A percentile compares a stretch with the other conserved stretches of the same genome.
phyloP scores from a whole-genome alignment of 2,888 invertebrate species.

The Tenthredo scrophulariae region DNA sequence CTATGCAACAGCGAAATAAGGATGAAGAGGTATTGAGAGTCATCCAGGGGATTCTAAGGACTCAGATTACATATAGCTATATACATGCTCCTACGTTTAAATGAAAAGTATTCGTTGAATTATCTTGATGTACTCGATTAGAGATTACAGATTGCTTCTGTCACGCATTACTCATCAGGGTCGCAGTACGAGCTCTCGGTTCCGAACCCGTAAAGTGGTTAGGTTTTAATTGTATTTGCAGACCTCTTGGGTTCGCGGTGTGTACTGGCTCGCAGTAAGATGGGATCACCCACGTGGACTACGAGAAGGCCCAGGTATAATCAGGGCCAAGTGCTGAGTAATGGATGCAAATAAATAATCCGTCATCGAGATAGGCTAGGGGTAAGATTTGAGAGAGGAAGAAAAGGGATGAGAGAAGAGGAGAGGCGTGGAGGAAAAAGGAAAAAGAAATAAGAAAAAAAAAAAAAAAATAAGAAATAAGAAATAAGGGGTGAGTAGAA shows the following conservation, averaged over 20 bases:
- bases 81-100: not conserved
- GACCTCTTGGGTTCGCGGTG: slow-evolving; percentile 48
- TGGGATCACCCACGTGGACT: slow-evolving; percentile 50
- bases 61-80: not conserved
- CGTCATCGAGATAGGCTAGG: slow-evolving; percentile 52
- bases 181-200: slow-evolving; percentile 36
- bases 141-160: not conserved
- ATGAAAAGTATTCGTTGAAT: not conserved
- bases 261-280: not conserved
- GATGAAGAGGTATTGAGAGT: not conserved
- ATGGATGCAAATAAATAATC: slow-evolving; percentile 63
- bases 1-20: not conserved
- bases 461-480: not conserved
- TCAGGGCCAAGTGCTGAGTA: slow-evolving; percentile 58
- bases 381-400: slow-evolving; percentile 16
- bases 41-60: not conserved
- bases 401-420: not conserved
- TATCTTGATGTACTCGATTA: slow-evolving; percentile 20
- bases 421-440: not conserved
- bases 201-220: slow-evolving; percentile 59
- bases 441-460: not conserved
- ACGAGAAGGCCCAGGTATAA: slow-evolving; percentile 54
- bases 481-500: slow-evolving; percentile 20
- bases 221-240: slow-evolving; percentile 65
- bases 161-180: slow-evolving; percentile 60